phyloP scores from a whole-genome alignment of 2,113 vertebrate species.

The Cygnus atratus region DNA sequence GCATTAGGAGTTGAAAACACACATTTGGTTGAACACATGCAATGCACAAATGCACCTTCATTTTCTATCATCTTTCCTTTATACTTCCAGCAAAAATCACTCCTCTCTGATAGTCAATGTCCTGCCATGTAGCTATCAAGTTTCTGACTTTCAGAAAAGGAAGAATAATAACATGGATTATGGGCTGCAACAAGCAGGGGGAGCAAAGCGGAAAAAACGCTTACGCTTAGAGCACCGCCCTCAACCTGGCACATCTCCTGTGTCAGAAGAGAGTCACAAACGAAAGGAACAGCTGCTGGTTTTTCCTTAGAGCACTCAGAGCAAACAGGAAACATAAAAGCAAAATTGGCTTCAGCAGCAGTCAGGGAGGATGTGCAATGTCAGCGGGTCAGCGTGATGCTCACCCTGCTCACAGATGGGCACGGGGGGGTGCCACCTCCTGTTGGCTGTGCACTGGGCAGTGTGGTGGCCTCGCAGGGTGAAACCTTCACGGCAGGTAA shows the following conservation, averaged over 20 bases:
- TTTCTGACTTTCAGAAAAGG: not conserved
- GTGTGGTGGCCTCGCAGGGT: constrained; percentile 50
- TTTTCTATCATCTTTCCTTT: not conserved
- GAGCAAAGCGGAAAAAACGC: not conserved
- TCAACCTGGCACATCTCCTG: not conserved
- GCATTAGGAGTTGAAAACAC: not conserved
- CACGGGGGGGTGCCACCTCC: constrained; percentile 49
- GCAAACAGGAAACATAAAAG: not conserved
- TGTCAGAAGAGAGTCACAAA: not conserved
- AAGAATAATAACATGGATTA: not conserved
- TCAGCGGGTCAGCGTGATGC: accelerated
- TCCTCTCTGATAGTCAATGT: not conserved
- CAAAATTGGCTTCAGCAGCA: not conserved
- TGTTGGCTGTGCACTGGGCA: constrained; percentile 56
- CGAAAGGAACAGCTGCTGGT: not conserved
- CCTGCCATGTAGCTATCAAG: not conserved
- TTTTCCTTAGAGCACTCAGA: not conserved
- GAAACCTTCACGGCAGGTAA: constrained; percentile 57
- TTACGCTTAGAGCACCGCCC: not conserved
- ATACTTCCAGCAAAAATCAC: not conserved
- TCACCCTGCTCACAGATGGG: constrained; percentile 71
- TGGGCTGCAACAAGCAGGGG: not conserved
- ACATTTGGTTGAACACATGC: not conserved
- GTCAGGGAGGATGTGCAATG: not conserved
- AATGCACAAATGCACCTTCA: not conserved